phyloP scores from a whole-genome alignment of 2,113 vertebrate species.

The Morone saxatilis region DNA sequence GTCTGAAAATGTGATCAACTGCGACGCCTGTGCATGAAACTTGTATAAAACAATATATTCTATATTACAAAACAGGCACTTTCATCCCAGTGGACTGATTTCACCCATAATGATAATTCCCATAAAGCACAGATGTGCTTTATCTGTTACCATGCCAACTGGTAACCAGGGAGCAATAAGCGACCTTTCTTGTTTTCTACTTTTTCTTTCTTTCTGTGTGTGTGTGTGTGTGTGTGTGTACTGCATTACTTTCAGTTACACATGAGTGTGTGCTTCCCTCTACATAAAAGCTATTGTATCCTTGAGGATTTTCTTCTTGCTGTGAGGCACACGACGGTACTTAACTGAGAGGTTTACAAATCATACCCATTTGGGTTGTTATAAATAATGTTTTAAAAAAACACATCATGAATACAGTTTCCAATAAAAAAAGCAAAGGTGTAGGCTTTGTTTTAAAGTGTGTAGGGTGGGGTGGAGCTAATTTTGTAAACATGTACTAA shows the following conservation, averaged over 20 bases:
- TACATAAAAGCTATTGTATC: slow-evolving; percentile 38
- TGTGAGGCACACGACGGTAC: slow-evolving; percentile 12
- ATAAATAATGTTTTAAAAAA: slow-evolving; percentile 23
- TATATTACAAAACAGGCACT: slow-evolving; percentile 15
- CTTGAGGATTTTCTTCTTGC: slow-evolving; percentile 26
- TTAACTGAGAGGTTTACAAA: slow-evolving; percentile 36
- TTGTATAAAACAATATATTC: slow-evolving; percentile 28
- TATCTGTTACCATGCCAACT: slow-evolving; percentile 63
- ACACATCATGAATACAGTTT: neutral
- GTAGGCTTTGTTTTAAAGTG: neutral
- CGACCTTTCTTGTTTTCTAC: slow-evolving; percentile 39
- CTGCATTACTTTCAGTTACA: slow-evolving; percentile 31
- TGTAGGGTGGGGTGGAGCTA: neutral
- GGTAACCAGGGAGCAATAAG: slow-evolving; percentile 47
- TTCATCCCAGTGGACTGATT: slow-evolving; percentile 27
- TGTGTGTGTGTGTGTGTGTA: neutral
- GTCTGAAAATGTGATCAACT: slow-evolving; percentile 19
- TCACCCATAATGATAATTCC: slow-evolving; percentile 30
- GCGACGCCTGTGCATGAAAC: slow-evolving; percentile 17
- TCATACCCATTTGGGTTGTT: slow-evolving; percentile 30
- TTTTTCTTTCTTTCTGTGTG: neutral
- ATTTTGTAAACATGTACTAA: neutral
- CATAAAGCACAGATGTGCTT: slow-evolving; percentile 45
- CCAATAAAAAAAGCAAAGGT: neutral
- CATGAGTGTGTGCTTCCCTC: slow-evolving; percentile 8